phyloP scores from a whole-genome alignment of 2,797 vertebrate genomes.

The Garrulus glandarius region DNA sequence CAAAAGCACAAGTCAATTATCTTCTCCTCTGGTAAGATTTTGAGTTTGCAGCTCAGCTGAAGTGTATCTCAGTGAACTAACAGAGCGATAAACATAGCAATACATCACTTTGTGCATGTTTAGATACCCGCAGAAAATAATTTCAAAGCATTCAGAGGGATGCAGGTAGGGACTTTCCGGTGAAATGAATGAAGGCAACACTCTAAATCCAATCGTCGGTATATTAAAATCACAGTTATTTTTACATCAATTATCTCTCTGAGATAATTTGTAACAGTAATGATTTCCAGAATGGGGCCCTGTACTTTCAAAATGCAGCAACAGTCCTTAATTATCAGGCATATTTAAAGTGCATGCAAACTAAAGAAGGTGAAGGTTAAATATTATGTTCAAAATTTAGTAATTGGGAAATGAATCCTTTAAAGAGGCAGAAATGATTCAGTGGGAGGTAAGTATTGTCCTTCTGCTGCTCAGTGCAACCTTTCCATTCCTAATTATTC shows the following conservation, averaged over 20 bases:
- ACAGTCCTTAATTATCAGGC: neutral
- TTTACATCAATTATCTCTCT: neutral
- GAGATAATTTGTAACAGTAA: neutral
- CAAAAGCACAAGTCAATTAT: conserved; percentile 4
- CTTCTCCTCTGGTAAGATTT: neutral
- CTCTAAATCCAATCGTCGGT: neutral
- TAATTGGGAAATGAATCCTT: neutral
- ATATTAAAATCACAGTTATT: neutral
- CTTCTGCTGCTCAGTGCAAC: neutral
- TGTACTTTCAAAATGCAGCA: neutral
- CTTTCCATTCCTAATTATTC: conserved; percentile 18
- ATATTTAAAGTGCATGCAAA: neutral
- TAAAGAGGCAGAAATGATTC: conserved; percentile 12
- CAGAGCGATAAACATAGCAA: neutral
- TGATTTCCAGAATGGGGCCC: neutral
- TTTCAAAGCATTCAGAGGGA: neutral
- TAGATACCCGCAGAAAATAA: neutral
- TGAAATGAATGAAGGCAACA: neutral
- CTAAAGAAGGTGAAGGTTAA: conserved; percentile 15
- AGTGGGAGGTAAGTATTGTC: neutral
- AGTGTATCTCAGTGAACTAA: neutral
- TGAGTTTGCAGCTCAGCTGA: neutral
- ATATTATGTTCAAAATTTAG: conserved; percentile 18
- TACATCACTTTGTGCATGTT: neutral
- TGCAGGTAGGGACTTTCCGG: neutral